Conservation (phyloP, 2,888 invertebrate genomes). For the Phyllotreta striolata region DNA sequence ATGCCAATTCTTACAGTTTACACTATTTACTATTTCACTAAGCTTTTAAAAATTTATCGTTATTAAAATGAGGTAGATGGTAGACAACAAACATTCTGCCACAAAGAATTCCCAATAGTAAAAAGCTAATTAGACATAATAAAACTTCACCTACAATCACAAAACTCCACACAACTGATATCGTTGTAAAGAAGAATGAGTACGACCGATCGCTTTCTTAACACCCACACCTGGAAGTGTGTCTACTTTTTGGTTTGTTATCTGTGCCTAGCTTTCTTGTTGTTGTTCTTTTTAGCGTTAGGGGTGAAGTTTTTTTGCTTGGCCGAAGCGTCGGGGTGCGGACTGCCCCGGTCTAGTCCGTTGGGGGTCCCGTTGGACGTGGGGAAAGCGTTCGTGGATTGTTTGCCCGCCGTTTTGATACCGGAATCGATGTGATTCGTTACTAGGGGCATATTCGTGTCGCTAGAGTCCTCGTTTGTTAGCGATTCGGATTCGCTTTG, state of each 20-base stretch:
- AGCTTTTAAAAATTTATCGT: too few species aligned
- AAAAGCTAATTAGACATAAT: too few species aligned
- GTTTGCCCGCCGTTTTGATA: slow-evolving; percentile 59
- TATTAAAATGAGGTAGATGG: too few species aligned
- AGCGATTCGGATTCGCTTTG: slow-evolving; percentile 90
- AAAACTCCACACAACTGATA: too few species aligned
- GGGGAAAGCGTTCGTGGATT: slow-evolving; percentile 53
- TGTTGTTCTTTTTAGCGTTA: slow-evolving; percentile 77
- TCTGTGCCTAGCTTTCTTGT: slow-evolving; percentile 84
- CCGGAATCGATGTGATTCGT: slow-evolving; percentile 58
- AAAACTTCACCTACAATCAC: too few species aligned
- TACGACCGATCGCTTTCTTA: too few species aligned
- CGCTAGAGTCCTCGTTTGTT: slow-evolving; percentile 77
- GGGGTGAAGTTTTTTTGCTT: slow-evolving; percentile 68
- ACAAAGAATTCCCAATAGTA: too few species aligned
- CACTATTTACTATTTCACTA: too few species aligned
- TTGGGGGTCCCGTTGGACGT: slow-evolving; percentile 56
- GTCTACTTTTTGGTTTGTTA: slow-evolving; percentile 58
- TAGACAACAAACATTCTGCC: too few species aligned
- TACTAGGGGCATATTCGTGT: slow-evolving; percentile 65
- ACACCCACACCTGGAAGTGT: background rate
- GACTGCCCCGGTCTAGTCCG: slow-evolving; percentile 58
- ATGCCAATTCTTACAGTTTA: too few species aligned
- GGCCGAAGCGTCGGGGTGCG: slow-evolving; percentile 70
- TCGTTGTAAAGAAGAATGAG: too few species aligned